Conservation (phyloP, 1,140 invertebrate genomes). For the Drosophila sp. region DNA sequence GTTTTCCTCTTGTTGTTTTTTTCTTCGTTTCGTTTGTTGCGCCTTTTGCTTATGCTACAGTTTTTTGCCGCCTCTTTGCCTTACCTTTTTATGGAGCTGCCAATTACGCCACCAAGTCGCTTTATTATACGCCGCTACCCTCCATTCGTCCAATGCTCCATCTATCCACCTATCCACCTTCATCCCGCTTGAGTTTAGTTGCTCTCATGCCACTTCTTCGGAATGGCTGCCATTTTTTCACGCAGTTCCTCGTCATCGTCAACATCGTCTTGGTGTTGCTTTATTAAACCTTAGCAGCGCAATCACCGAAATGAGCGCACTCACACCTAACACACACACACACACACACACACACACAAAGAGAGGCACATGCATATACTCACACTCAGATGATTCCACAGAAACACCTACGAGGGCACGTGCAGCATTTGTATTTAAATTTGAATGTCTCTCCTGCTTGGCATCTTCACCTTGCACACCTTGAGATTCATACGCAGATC, state of each 20-base stretch:
- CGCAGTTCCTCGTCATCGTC: constrained; percentile 42
- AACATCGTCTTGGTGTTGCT: constrained; percentile 65
- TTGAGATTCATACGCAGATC: not conserved
- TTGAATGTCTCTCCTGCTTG: constrained; percentile 64
- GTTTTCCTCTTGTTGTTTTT: constrained; percentile 24
- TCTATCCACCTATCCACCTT: not conserved
- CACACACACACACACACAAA: constrained; percentile 12
- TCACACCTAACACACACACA: constrained; percentile 35
- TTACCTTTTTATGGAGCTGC: constrained; percentile 53
- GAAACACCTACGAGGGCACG: constrained; percentile 61
- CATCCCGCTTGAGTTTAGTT: not conserved
- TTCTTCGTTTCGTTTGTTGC: constrained; percentile 4
- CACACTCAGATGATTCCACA: constrained; percentile 28
- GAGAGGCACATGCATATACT: constrained; percentile 16
- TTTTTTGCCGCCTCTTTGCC: constrained; percentile 14
- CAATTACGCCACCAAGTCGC: constrained; percentile 74
- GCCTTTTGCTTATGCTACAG: constrained; percentile 53
- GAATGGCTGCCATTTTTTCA: constrained; percentile 61
- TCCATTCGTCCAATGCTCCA: not conserved
- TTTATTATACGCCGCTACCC: constrained; percentile 57
- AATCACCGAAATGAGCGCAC: constrained; percentile 73
- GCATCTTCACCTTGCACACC: constrained; percentile 43
- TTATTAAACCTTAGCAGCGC: constrained; percentile 75
- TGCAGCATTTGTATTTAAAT: constrained; percentile 81
- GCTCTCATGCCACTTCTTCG: constrained; percentile 16